Evolutionary conservation across 2,888 invertebrate species (phyloP).

Genomic region (Mamestra brassicae): DNA sequence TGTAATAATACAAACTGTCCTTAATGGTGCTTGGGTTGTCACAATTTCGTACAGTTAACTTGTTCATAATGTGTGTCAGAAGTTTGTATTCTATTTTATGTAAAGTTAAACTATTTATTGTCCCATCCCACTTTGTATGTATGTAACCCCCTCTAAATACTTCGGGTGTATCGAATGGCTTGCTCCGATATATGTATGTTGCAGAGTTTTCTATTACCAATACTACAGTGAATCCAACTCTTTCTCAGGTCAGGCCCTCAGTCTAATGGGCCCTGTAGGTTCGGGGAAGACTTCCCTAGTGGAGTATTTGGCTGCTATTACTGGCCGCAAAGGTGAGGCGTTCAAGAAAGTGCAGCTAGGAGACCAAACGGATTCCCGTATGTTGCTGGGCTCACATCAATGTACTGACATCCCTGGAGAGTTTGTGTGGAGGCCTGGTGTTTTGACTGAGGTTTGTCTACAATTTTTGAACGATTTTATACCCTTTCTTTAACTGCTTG

Average conservation of each 20-base stretch:
- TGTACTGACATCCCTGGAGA: conserved; percentile 99
- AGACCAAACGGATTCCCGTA: conserved; percentile 99
- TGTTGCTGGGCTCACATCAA: conserved; percentile 97
- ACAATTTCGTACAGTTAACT: not conserved
- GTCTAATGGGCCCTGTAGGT: conserved; percentile 97
- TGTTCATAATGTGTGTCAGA: not conserved
- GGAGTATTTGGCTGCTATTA: conserved; percentile 95
- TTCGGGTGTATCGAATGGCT: not conserved
- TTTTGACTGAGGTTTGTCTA: conserved; percentile 93
- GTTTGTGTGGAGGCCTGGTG: conserved; percentile 99
- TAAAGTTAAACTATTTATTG: not conserved
- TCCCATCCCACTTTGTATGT: not conserved
- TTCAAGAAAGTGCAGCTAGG: conserved; percentile 97
- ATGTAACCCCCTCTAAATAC: not conserved
- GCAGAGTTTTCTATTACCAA: not conserved
- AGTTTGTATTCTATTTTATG: not conserved
- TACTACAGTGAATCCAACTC: not conserved
- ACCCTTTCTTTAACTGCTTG: not conserved
- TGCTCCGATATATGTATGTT: not conserved
- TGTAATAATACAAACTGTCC: not conserved
- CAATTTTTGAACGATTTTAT: not conserved
- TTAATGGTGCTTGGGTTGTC: not conserved
- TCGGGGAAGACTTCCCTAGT: conserved; percentile 98
- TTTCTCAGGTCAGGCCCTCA: conserved; percentile 91
- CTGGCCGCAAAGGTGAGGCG: conserved; percentile 91